Evolutionary conservation across 2,113 vertebrate species (phyloP).

Genomic region (Pseudonaja textilis): DNA sequence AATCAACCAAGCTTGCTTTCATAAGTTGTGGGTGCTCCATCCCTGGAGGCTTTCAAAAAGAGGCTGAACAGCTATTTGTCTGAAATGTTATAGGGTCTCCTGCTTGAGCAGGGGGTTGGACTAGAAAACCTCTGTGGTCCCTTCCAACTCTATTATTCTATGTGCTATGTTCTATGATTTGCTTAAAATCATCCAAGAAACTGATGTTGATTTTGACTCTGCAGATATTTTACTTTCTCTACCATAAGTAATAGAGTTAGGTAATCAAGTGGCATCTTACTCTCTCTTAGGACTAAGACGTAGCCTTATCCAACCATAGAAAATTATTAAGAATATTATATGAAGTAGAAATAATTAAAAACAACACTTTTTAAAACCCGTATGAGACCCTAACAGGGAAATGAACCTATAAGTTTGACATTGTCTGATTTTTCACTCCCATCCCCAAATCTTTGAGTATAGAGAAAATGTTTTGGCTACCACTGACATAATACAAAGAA

Average conservation of each 20-base stretch:
- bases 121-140: not conserved
- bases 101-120: not conserved
- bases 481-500: not conserved
- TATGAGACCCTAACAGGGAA: not conserved
- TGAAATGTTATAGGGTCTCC: not conserved
- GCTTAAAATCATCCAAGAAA: not conserved
- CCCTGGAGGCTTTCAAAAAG: not conserved
- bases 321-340: not conserved
- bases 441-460: not conserved
- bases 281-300: not conserved
- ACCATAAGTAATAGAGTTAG: not conserved
- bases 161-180: not conserved
- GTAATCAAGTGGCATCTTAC: not conserved
- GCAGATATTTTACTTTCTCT: not conserved
- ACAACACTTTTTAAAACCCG: not conserved
- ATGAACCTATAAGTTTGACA: not conserved
- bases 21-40: not conserved
- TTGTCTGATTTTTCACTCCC: not conserved
- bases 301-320: not conserved
- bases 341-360: not conserved
- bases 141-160: not conserved
- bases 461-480: not conserved
- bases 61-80: not conserved
- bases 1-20: not conserved
- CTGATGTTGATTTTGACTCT: not conserved